Percentiles rank a stretch among this genome's conserved stretches.
Conservation (phyloP, 2,888 invertebrate genomes). For the Octonoba sinensis region DNA sequence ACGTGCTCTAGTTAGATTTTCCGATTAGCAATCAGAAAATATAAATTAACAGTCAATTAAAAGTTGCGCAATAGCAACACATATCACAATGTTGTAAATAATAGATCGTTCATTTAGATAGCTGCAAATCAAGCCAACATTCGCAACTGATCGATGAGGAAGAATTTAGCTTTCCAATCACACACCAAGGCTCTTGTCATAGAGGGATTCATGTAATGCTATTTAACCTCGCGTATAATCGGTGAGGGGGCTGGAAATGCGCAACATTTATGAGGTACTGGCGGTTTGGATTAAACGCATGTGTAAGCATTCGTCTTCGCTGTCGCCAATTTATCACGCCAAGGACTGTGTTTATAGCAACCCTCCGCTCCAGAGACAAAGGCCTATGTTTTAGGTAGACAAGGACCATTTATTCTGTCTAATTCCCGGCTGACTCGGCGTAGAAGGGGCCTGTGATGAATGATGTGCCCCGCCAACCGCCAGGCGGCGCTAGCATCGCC, state of each 20-base stretch:
- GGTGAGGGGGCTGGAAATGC: not conserved
- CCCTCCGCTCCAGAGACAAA: conserved; percentile 55
- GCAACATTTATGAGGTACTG: conserved; percentile 13
- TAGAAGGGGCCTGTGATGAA: conserved; percentile 53
- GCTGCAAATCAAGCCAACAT: too few species aligned
- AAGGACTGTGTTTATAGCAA: conserved; percentile 60
- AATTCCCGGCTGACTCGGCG: conserved; percentile 61
- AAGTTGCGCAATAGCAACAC: too few species aligned
- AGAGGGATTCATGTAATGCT: conserved; percentile 6
- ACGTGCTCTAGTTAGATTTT: too few species aligned
- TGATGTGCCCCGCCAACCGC: conserved; percentile 59
- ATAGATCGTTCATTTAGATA: too few species aligned
- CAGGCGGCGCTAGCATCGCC: conserved; percentile 60
- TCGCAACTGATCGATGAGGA: too few species aligned
- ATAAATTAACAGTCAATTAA: too few species aligned
- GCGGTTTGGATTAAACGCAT: conserved; percentile 48
- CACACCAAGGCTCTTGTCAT: not conserved
- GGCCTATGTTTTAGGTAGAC: conserved; percentile 63
- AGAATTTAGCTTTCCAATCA: conserved; percentile 17
- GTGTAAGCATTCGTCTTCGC: conserved; percentile 39
- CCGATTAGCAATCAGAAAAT: too few species aligned
- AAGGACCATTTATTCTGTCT: conserved; percentile 64
- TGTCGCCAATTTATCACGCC: conserved; percentile 62
- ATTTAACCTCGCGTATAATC: conserved; percentile 16
- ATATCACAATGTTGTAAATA: too few species aligned